Evolutionary conservation across 23 tunicate species (phyloP).

Genomic region (Diplosoma virens): DNA sequence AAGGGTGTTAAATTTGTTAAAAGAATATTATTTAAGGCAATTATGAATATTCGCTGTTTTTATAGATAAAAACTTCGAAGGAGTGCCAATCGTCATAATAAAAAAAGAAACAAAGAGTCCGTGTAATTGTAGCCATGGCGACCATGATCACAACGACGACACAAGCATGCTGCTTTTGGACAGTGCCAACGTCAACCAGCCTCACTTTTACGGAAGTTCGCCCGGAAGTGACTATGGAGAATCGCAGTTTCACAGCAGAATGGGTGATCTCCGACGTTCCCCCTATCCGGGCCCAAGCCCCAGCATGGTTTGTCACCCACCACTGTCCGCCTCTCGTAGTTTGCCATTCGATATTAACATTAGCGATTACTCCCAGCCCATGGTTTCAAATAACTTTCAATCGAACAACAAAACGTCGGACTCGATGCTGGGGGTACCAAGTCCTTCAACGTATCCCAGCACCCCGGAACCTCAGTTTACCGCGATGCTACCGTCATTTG

Average conservation of each 20-base stretch:
- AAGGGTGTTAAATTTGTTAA: too few species aligned
- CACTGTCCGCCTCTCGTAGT: not conserved
- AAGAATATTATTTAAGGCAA: too few species aligned
- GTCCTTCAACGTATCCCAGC: too few species aligned
- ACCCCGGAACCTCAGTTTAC: too few species aligned
- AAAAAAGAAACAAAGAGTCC: slow-evolving; percentile 66
- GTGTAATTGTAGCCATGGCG: slow-evolving; percentile 63
- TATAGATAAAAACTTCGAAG: slow-evolving; percentile 61
- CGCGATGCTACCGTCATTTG: too few species aligned
- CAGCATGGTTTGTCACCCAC: not conserved
- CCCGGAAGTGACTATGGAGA: slow-evolving; percentile 19
- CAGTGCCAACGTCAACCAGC: slow-evolving; percentile 22
- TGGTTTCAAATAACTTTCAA: not conserved
- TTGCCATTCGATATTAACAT: not conserved
- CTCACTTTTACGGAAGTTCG: slow-evolving; percentile 12
- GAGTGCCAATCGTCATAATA: slow-evolving; percentile 81
- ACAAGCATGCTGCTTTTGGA: slow-evolving; percentile 36
- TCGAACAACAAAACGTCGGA: too few species aligned
- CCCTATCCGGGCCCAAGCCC: not conserved
- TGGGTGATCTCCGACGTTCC: not conserved
- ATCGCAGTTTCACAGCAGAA: not conserved
- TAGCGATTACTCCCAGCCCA: not conserved
- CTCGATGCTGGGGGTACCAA: too few species aligned
- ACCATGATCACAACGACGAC: not conserved
- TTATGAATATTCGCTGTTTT: too few species aligned